Evolutionary conservation across 1,140 invertebrate species (phyloP).

Genomic region (Proctacanthus coquilletti): DNA sequence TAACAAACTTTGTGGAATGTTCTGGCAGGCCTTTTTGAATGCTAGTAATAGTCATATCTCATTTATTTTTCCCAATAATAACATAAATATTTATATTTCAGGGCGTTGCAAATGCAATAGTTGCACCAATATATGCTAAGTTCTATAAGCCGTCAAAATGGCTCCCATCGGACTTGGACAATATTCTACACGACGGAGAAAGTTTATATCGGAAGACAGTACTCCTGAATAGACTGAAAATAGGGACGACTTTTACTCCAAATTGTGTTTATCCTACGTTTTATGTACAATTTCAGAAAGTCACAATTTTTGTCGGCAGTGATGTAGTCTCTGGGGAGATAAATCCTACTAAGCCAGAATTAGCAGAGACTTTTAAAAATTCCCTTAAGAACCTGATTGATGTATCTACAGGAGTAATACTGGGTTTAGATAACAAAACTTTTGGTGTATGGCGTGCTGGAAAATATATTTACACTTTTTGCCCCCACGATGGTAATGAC

Average conservation of each 20-base stretch:
- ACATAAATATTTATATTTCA: not conserved
- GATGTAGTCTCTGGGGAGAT: not conserved
- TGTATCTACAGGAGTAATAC: too few species aligned
- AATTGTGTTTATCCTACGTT: not conserved
- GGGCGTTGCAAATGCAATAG: not conserved
- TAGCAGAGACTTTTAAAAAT: too few species aligned
- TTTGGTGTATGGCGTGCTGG: not conserved
- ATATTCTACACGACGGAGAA: not conserved
- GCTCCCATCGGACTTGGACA: not conserved
- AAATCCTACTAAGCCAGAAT: not conserved
- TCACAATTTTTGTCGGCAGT: not conserved
- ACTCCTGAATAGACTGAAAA: not conserved
- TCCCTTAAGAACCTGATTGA: too few species aligned
- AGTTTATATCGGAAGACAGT: not conserved
- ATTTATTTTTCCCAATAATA: too few species aligned
- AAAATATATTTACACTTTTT: not conserved
- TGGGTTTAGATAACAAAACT: too few species aligned
- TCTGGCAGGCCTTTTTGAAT: too few species aligned
- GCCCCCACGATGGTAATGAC: not conserved
- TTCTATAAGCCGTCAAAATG: not conserved
- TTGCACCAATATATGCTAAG: not conserved
- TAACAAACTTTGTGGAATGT: too few species aligned
- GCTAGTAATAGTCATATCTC: too few species aligned
- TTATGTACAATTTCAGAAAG: not conserved
- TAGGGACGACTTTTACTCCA: not conserved